Evolutionary conservation across 2,113 vertebrate genomes (phyloP).

Genomic region (Peromyscus californicus): DNA sequence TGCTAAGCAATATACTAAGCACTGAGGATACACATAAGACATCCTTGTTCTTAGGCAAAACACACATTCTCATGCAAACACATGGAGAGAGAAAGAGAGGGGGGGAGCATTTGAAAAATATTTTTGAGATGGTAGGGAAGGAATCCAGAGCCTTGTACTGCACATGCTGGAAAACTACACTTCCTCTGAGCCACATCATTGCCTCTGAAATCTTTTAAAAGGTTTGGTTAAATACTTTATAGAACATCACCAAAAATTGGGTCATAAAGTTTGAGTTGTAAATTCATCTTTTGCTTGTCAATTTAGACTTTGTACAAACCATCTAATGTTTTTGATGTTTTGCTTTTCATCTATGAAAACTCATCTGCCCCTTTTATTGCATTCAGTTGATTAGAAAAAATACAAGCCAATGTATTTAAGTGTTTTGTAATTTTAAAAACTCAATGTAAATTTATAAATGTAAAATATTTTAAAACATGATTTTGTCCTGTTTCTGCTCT

Average conservation of each 20-base stretch:
- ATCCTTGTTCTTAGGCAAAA: neutral
- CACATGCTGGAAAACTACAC: neutral
- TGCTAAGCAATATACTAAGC: neutral
- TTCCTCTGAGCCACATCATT: neutral
- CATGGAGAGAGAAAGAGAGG: neutral
- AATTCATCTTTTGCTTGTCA: neutral
- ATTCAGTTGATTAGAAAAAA: neutral
- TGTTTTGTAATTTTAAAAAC: constrained; percentile 8
- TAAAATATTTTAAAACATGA: neutral
- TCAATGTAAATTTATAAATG: neutral
- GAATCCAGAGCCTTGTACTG: neutral
- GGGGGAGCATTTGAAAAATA: neutral
- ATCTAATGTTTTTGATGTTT: neutral
- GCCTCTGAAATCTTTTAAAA: neutral
- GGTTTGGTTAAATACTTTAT: neutral
- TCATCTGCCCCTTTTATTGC: neutral
- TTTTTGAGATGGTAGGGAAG: neutral
- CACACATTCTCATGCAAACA: neutral
- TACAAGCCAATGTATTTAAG: neutral
- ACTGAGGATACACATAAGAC: neutral
- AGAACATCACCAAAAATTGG: constrained; percentile 6
- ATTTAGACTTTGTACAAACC: neutral
- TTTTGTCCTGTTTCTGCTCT: constrained; percentile 14
- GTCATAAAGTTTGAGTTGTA: constrained; percentile 19
- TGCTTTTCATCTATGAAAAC: neutral